Evolutionary conservation across 2,113 vertebrate species (phyloP).

Genomic region (Salvator merianae): DNA sequence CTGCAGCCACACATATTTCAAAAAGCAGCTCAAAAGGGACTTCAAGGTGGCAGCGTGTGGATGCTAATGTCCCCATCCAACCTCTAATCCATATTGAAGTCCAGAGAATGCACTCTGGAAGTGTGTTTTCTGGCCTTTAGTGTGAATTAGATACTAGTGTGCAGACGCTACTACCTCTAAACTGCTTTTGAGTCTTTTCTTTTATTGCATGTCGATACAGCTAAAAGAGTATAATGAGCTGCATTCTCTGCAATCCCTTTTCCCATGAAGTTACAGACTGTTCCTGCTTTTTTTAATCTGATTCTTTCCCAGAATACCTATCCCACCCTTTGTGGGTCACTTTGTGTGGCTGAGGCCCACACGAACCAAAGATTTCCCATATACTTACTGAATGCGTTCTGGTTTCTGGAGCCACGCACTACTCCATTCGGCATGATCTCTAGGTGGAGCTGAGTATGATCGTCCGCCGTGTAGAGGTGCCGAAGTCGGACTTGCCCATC

Average conservation of each 20-base stretch:
- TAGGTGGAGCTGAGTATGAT: constrained; percentile 28
- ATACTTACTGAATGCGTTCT: constrained; percentile 49
- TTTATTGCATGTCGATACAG: no score
- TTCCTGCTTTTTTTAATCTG: neutral
- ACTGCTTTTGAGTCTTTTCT: no score
- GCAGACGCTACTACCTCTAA: no score
- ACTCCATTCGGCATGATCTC: constrained; percentile 35
- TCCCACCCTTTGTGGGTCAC: neutral
- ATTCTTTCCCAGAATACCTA: neutral
- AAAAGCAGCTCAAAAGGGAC: no score
- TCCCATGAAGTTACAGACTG: neutral
- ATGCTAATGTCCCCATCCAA: no score
- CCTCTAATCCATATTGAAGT: no score
- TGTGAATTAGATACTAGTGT: no score
- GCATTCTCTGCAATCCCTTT: neutral
- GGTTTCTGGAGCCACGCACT: constrained; percentile 35
- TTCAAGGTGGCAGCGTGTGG: no score
- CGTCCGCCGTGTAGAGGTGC: constrained; percentile 36
- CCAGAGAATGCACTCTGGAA: no score
- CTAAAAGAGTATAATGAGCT: neutral
- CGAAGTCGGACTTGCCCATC: constrained; percentile 38
- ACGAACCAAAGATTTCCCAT: neutral
- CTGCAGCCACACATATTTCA: no score
- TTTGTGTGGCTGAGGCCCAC: no score
- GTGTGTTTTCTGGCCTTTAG: no score